Base-by-base conservation (phyloP, 2,797 vertebrate species). In the Chiroxiphia lanceolata region DNA sequence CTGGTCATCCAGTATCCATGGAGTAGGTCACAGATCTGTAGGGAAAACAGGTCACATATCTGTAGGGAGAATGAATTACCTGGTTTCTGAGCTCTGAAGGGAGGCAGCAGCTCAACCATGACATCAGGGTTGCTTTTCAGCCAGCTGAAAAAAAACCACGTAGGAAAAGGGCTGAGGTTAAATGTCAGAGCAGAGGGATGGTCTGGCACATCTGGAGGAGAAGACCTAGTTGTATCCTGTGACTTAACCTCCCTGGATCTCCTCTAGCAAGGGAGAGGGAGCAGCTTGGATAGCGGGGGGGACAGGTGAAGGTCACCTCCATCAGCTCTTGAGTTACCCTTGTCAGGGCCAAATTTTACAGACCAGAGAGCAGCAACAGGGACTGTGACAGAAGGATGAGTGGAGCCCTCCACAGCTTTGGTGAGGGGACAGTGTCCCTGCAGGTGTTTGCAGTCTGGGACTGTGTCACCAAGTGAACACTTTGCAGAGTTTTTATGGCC, bases 301-400 rank as follows among this genome's bases (percentile, higher is more conserved):
- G 40, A 6, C 19, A 40, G 19, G 13, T 14, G n/a, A 56, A 20
- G 15, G 34, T 36, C 44, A 45, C 16, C 47, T 42, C 9, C 7
- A 5, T 9, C 34, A 65, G 34, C 82, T 56, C 68, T 40, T 65
- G 61, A 16, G 13, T 63, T 56, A 4, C 3, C n/a, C 12, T 26
- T 4, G 1, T 21, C 29, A 36, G 22, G 20, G 42, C 18, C 26
- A 16, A 57, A 9, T 59, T 92, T 59, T 70, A 51, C 44, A 67
- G 29, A 16, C 18, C 36, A 60, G 31, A n/a, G 44, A 27, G 21
- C 11, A 9, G 67, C 69, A 70, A 0, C 4, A 33, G 14, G 4
- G 23, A 0, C 20, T 16, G 11, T 11, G 40, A 11, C 0, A n/a
- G 69, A 27, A 27, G 60, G 50, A 26, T 0, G 8, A 45, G 21